Evolutionary conservation across 2,113 vertebrate genomes (phyloP), one percentile per base, ranked within the genome.

Genomic region (Diphyllodes magnificus): DNA sequence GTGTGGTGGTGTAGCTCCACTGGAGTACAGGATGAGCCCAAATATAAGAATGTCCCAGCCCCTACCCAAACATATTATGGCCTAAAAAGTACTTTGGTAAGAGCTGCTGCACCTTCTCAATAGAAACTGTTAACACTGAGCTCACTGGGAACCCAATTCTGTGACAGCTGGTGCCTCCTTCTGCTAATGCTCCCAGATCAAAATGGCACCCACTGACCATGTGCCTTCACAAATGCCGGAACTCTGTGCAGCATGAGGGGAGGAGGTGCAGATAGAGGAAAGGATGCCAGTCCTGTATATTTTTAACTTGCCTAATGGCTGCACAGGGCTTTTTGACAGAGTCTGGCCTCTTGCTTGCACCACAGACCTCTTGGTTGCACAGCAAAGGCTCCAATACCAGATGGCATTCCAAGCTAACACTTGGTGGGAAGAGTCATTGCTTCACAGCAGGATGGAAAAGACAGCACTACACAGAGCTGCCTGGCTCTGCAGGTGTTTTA

Each of bases 401-500:
- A 39, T 54, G 39, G 78, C 0, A 3, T 85, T 79, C 78, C 73
- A 89, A 68, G 54, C 15, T 47, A 82, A 13, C 2, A 2, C 17
- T 39, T 60, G 45, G 40, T 64, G 31, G 39, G 42, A 85, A 84
- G 33, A 88, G 39, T 51, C 70, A 30, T 7, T 2, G 2, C 65
- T 78, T 77, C 76, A 49, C 25, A 92, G 69, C 21, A 42, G 1
- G 0, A 51, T 10, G 57, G 59, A 45, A 80, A 78, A 69, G 40
- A 6, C 27, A 72, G 73, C 31, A 18, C 65, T 49, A 11, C 4
- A 3, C 16, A 0, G 0, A 91, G 64, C 76, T 88, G 39, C n/a
- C 31, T 44, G 31, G 65, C 61, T 85, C 40, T 2, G 5, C 49
- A 11, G 4, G 15, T 64, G 73, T 30, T 47, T 96, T 97, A 99